Base-by-base conservation (phyloP, 1,140 invertebrate genomes). In the Lepidurus apus region DNA sequence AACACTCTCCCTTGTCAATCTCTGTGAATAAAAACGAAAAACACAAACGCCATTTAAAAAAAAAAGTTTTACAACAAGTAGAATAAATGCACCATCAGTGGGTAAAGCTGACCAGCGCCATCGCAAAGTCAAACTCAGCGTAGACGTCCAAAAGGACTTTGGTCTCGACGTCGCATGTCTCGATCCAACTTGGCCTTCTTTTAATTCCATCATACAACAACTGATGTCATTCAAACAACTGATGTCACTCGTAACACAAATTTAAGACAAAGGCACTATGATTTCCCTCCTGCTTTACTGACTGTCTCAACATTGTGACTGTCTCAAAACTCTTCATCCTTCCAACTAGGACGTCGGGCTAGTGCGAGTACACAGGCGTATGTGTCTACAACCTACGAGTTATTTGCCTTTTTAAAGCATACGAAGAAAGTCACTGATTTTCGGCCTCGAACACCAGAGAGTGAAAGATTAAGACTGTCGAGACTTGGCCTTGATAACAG, bases 1-100 rank as follows among this genome's bases (percentile, higher is more conserved):
- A 97, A 86, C 95, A 97, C 83, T 96, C 94, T 75, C 83, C 80
- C 86, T 80, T 81, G 44, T 65, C 53, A 7, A 65, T 65, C 79
- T 82, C 47, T 81, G 79, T 73, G 78, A 79, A 79, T 2, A 21
- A 4, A 74, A 76, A 73, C 75, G 4, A 44, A 76, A 76, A 45
- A 78, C 75, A 26, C n/a, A 65, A 78, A 73, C 11, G 53, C 3
- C 3, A 78, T 17, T 45, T 1, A 13, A 13, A 75, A 65, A 65
- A 21, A 47, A 47, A 47, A 1, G 3, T 11, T 47, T 47, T 47
- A 17, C 13, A 45, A 65, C 8, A 43, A 8, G 34, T n/a, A 74
- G 77, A 65, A 43, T 21, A 7, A n/a, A 78, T 26, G 73, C 45
- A 21, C 74, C 78, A 42, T 47, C 34, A 74, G 26, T 75, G 65